A percentile compares a stretch with the other conserved stretches of the same genome.
These are phyloP conservation scores for Bryconaethiops microstoma DNA, from an alignment of 2,797 vertebrate species.

Conservation along the genomic window DNA sequence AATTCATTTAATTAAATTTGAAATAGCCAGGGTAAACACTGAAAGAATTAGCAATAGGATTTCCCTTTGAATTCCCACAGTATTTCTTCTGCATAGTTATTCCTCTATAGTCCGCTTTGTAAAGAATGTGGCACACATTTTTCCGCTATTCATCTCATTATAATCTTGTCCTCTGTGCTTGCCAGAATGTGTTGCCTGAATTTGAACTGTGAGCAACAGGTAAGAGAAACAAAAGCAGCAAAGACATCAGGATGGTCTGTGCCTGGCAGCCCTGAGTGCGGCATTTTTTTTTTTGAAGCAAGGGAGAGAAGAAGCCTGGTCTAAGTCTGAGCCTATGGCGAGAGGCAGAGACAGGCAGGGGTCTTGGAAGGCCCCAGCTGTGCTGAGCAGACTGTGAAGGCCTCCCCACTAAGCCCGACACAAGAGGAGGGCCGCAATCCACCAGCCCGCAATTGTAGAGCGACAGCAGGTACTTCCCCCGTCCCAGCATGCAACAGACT, in stretches of 20 bases:
- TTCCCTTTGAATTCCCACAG: neutral
- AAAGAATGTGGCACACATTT: neutral
- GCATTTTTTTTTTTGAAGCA: constrained; percentile 2
- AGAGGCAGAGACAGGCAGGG: constrained; percentile 66
- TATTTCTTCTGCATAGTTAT: neutral
- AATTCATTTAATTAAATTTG: neutral
- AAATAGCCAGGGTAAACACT: no score
- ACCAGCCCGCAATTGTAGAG: constrained; percentile 83
- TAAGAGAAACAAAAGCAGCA: constrained; percentile 4
- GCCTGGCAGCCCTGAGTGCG: neutral
- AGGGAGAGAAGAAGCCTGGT: constrained; percentile 7
- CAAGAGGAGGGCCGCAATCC: constrained; percentile 81
- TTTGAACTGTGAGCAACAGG: constrained; percentile 1
- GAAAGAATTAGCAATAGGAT: no score
- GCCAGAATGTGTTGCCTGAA: neutral
- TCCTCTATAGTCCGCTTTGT: neutral
- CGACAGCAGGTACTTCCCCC: constrained; percentile 83
- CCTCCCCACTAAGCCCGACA: constrained; percentile 80
- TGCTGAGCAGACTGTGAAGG: constrained; percentile 83
- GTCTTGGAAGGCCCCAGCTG: constrained; percentile 77
- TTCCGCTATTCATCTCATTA: neutral
- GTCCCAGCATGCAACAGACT: constrained; percentile 75
- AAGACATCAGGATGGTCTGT: neutral
- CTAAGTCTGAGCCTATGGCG: neutral
- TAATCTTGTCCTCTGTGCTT: neutral